A percentile compares a stretch with the other conserved stretches of the same genome.
Evolutionary conservation across 2,797 vertebrate genomes (phyloP).

Genomic region (Scolopax bukidnonensis): DNA sequence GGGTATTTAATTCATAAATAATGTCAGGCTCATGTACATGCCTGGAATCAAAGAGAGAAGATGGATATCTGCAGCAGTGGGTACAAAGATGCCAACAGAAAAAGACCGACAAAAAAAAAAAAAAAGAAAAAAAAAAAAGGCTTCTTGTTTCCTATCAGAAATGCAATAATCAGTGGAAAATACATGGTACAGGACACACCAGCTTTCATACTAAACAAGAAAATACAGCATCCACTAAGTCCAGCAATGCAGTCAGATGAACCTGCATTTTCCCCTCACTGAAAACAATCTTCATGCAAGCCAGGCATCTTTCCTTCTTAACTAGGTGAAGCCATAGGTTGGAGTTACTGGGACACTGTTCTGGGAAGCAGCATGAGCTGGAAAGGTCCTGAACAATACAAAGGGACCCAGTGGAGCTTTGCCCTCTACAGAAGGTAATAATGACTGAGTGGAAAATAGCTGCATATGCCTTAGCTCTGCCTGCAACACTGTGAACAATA

Average conservation of each 20-base stretch:
- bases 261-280: not conserved
- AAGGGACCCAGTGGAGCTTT: not conserved
- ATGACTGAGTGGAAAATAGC: not conserved
- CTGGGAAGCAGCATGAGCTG: not conserved
- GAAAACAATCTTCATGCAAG: not conserved
- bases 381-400: constrained; percentile 3
- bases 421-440: not conserved
- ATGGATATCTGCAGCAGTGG: not conserved
- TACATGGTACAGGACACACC: fast-evolving
- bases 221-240: not conserved
- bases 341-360: not conserved
- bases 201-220: not conserved
- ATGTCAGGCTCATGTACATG: not conserved
- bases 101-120: not conserved
- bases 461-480: not conserved
- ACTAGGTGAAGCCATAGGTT: not conserved
- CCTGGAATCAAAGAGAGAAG: not conserved
- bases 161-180: constrained; percentile 7
- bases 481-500: not conserved
- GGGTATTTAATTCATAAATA: not conserved
- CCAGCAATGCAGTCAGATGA: not conserved
- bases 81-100: not conserved
- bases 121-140: not conserved
- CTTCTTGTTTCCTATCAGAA: constrained; percentile 54
- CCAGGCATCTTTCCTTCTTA: not conserved